A percentile compares a stretch with the other conserved stretches of the same genome.
Conservation (phyloP, 64 coral and sea anemone genomes). For the Dendronephthya gigantea region DNA sequence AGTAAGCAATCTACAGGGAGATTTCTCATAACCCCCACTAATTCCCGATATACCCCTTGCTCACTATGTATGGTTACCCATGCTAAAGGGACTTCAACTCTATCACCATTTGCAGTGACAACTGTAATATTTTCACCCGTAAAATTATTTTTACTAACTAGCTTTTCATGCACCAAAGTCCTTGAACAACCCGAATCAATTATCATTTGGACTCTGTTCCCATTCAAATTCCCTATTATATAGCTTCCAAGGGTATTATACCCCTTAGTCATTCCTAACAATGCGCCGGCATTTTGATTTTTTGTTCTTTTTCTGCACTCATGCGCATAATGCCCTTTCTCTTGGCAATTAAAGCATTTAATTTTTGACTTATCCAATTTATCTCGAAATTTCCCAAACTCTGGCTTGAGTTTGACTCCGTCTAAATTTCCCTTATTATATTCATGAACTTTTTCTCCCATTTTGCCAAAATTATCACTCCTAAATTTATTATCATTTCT, state of each 20-base stretch:
- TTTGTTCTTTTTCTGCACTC: no score
- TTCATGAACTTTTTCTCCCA: no score
- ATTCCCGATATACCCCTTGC: neutral
- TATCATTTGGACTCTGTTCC: neutral
- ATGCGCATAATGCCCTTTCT: no score
- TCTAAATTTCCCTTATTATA: no score
- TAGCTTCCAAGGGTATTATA: no score
- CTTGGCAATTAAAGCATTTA: no score
- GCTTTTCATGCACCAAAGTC: conserved; percentile 16
- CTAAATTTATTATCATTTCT: neutral
- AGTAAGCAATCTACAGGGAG: conserved; percentile 30
- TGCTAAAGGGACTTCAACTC: conserved; percentile 26
- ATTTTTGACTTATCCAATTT: no score
- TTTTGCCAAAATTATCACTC: neutral
- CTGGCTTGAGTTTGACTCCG: no score
- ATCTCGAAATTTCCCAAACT: no score
- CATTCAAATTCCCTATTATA: no score
- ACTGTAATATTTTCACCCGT: conserved; percentile 25
- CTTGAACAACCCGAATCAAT: conserved; percentile 28
- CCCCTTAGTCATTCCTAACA: no score
- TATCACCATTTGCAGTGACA: conserved; percentile 29
- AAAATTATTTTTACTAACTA: neutral
- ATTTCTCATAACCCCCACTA: conserved; percentile 25
- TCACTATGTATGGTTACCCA: neutral
- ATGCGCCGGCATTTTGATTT: no score